Evolutionary conservation across 2,113 vertebrate genomes (phyloP).

Genomic region (Propithecus coquereli): DNA sequence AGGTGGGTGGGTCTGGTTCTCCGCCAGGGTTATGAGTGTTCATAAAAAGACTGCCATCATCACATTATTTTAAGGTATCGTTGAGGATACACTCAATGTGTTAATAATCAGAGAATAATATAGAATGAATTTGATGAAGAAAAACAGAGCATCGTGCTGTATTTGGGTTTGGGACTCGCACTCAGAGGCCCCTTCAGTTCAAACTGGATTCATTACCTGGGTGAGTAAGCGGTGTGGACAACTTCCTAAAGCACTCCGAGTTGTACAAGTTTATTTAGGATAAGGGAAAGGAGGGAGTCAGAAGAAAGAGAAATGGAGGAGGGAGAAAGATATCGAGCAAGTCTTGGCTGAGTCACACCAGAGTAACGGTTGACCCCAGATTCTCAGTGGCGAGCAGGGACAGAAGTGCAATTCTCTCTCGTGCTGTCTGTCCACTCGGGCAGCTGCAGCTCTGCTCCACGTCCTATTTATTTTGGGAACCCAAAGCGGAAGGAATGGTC

Average conservation of each 20-base stretch:
- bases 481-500: background rate
- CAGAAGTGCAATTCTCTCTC: background rate
- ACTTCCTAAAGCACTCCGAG: rapidly evolving
- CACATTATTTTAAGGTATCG: background rate
- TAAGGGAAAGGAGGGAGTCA: rapidly evolving
- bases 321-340: rapidly evolving
- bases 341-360: rapidly evolving
- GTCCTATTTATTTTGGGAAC: background rate
- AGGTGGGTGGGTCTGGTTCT: no score
- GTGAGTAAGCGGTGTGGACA: rapidly evolving
- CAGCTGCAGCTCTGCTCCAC: background rate
- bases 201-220: background rate
- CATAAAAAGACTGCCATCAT: background rate
- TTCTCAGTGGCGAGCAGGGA: rapidly evolving
- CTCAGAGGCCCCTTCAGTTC: background rate
- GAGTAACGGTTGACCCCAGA: background rate
- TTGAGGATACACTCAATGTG: background rate
- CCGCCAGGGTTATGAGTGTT: background rate
- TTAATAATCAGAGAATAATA: background rate
- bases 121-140: background rate
- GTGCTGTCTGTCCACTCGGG: rapidly evolving
- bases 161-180: background rate
- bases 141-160: rapidly evolving
- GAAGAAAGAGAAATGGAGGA: background rate
- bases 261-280: no score